Evolutionary conservation across 2,113 vertebrate species (phyloP), one percentile per base, ranked within the genome.

Genomic region (Tylochromis polylepis): DNA sequence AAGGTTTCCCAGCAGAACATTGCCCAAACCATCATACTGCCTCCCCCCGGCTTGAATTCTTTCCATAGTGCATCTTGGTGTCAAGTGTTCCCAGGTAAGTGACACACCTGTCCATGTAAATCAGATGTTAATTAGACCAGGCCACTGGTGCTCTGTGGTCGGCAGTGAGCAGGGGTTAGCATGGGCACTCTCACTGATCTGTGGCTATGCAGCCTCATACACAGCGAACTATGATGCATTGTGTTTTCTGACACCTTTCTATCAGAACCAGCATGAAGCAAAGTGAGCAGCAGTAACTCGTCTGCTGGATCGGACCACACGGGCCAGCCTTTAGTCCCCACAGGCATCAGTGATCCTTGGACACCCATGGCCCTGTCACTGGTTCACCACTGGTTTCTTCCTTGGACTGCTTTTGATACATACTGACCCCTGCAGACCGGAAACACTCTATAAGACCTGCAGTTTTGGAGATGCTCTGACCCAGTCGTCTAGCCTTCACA

Each of bases 161-260:
- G 1, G 18, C 59, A 36, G 60, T 1, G 0, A 5, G n/a, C 59
- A 4, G 59, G 31, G 60, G 6, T 65, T 18, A 36, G 18, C 60
- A 65, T 60, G 58, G 58, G 58, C 27, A 31, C 58, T 60, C 15
- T 34, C 29, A 60, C 58, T 34, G 29, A 2, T 60, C 29, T 60
- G 29, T 60, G 5, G 29, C 58, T 60, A 60, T 62, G 31, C 59
- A n/a, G 31, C 60, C 60, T 38, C 60, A 12, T 65, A 65, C 31
- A 12, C 31, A 65, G 36, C 1, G 0, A 38, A 1, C 60, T 0
- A 65, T n/a, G 18, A 2, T 65, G 18, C 60, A 36, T 36, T 65
- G 0, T n/a, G 60, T 65, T 62, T 62, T 4, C 59, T 7, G 59
- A 62, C 34, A 62, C 34, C 59, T 62, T 36, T 62, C 16, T 62